Base-by-base conservation (phyloP, 92 coral and sea anemone genomes). In the Nematostella vectensis region DNA sequence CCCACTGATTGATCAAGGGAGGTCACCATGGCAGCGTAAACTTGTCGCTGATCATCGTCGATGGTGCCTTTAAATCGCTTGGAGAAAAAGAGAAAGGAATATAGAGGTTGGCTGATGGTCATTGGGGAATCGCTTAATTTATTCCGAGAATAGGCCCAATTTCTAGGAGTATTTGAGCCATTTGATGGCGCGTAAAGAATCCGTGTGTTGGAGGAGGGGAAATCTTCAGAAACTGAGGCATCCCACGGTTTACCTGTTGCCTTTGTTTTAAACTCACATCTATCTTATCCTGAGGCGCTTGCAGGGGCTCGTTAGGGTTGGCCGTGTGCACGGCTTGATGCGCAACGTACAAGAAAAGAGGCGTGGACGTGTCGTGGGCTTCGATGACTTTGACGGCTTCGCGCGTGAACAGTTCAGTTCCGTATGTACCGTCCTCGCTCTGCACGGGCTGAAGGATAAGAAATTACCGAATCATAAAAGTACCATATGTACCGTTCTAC, bases 21-120 rank as follows among this genome's bases (percentile, higher is more conserved):
- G 21, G 86, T 82, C 9, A 93, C 99, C 99, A 93, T 93, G 40
- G 88, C 99, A 63, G 99, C 99, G 50, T 93, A 93, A 18, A 75
- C 81, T 21, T 65, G 80, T 52, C 99, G 82, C 67, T 76, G 71
- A 22, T 61, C 42, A 45, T 75, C 69, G 18, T 93, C 59, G 30
- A 83, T 83, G 26, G 65, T 73, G 56, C 54, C 68, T 25, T 65
- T 63, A 47, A 93, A 93, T 56, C 74, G 61, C 99, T 89, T 69
- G n/a, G 24, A 2, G 12, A 2, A 17, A 63, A 25, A 22, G 18
- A 4, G 51, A 45, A 8, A 45, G 15, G 42, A 8, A 36, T 15
- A 36, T 36, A 36, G n/a, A n/a, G 42, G 42, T 36, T 36, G 42
- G 15, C 42, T 8, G 42, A 8, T 8, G 15, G 9, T 36, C 42